Evolutionary conservation across 2,888 invertebrate genomes (phyloP), one percentile per base, ranked within the genome.

Genomic region (Spilosoma lubricipeda): DNA sequence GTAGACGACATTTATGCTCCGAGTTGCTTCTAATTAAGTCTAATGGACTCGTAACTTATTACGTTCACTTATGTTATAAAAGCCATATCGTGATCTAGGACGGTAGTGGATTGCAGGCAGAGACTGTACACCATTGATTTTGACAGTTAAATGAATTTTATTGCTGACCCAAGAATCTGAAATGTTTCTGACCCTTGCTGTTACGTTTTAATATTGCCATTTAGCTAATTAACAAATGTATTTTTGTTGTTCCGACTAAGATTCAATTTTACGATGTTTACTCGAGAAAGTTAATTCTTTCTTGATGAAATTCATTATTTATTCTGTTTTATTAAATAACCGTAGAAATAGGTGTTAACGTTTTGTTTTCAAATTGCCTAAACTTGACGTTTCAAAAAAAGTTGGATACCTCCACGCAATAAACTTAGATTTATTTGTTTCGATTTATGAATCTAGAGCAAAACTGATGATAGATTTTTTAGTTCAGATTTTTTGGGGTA

Each of bases 91-190:
- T 78, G 78, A 82, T 82, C 73, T 68, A 78, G 79, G 67, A 69
- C 74, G 65, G 59, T 82, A 73, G 78, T 76, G 42, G 36, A 68
- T 48, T 30, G 7, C 27, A 71, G 27, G 69, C 72, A 64, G 67
- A 23, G 69, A 69, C 67, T 73, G 15, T 18, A 72, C 73, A 65
- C 30, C 56, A 75, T 67, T 65, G 56, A 59, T 48, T 70, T 67
- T 67, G 73, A 70, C 65, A 68, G 71, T 76, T 73, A 72, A 78
- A 78, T 76, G 56, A 77, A 80, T 81, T 84, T 77, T 85, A 83
- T 76, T 76, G 67, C 75, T 69, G 73, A 65, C 27, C 63, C 74
- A 76, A 75, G 63, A 67, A 69, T 71, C 45, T n/a, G 39, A 80
- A 73, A 77, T 30, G 56, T 72, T 80, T 77, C 76, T 73, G 70